Evolutionary conservation across 1,140 invertebrate genomes (phyloP).

Genomic region (Drosophila truncata): DNA sequence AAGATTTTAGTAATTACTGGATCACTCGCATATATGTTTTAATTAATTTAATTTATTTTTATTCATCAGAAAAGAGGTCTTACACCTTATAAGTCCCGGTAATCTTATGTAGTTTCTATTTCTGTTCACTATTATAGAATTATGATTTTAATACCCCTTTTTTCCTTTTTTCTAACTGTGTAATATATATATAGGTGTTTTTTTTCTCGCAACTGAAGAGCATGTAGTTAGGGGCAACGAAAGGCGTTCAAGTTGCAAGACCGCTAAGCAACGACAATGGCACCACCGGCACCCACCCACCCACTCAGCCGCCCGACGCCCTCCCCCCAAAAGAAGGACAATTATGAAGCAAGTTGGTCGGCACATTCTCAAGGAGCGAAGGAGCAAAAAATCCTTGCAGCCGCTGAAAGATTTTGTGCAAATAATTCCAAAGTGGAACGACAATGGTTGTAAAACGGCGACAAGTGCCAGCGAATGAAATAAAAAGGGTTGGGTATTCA

Average conservation of each 20-base stretch:
- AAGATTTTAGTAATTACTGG: no score
- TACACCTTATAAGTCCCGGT: neutral
- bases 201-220: neutral
- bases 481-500: neutral
- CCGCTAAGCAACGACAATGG: constrained; percentile 46
- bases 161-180: neutral
- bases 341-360: constrained; percentile 55
- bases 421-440: constrained; percentile 72
- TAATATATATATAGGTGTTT: neutral
- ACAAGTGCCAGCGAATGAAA: constrained; percentile 62
- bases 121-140: neutral
- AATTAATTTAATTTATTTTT: no score
- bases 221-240: constrained; percentile 40
- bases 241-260: constrained; percentile 53
- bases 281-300: constrained; percentile 31
- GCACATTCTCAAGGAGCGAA: constrained; percentile 34
- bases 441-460: constrained; percentile 66
- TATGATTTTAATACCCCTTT: neutral
- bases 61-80: no score
- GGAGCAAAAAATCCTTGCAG: constrained; percentile 35
- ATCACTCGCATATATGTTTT: no score
- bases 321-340: constrained; percentile 19
- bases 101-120: neutral
- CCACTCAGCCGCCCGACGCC: constrained; percentile 3
- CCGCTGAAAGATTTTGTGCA: constrained; percentile 76